phyloP scores from a whole-genome alignment of 2,888 invertebrate genomes.

The Catonia carolina region DNA sequence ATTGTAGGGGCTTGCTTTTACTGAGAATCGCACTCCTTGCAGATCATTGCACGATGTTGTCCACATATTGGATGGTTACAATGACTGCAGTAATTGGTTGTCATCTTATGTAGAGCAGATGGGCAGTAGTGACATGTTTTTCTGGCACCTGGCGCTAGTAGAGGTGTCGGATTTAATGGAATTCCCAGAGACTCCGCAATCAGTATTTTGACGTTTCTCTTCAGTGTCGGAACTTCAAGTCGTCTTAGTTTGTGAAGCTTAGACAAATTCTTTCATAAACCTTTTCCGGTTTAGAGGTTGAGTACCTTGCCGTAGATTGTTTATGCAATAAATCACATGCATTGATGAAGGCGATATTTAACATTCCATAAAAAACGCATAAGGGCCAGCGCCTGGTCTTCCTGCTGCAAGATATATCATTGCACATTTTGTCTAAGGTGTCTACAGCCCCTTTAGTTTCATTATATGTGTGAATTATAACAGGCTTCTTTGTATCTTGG shows the following conservation, averaged over 20 bases:
- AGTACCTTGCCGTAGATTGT: background rate
- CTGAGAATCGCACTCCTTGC: conserved; percentile 19
- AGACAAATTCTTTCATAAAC: conserved; percentile 8
- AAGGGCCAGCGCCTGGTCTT: conserved; percentile 18
- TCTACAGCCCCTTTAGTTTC: conserved; percentile 18
- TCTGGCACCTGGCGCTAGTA: background rate
- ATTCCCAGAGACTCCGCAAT: conserved; percentile 4
- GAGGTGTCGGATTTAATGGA: background rate
- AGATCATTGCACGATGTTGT: conserved; percentile 18
- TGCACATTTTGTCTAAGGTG: conserved; percentile 19
- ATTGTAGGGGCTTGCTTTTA: background rate
- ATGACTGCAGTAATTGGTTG: conserved; percentile 10
- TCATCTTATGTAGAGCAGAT: conserved; percentile 3
- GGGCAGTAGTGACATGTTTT: conserved; percentile 1
- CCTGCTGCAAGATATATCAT: conserved; percentile 13
- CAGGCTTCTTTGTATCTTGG: conserved; percentile 16
- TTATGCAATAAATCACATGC: conserved; percentile 16
- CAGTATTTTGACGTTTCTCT: background rate
- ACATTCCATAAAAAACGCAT: conserved; percentile 19
- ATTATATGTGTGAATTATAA: conserved; percentile 19
- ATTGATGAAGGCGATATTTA: conserved; percentile 18
- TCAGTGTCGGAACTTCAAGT: conserved; percentile 6
- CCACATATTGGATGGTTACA: conserved; percentile 15
- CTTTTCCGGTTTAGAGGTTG: conserved; percentile 10
- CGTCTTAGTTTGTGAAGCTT: conserved; percentile 14